Base-by-base conservation (phyloP, 2,797 vertebrate genomes). In the Anguilla obscura region DNA sequence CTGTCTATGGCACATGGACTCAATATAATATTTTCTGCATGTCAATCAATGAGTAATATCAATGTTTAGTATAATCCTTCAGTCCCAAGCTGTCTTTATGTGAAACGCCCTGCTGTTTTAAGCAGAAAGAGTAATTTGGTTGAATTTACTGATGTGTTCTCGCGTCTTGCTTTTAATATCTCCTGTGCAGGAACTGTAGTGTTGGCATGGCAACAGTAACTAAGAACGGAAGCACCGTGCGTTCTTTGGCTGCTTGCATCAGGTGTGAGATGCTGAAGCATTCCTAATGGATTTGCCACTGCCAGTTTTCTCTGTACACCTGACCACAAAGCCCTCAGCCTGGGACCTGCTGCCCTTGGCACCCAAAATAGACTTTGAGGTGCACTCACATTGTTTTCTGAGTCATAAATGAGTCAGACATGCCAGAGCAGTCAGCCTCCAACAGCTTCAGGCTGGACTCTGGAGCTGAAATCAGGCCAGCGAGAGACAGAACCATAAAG, bases 201-300 rank as follows among this genome's bases (percentile, higher is more conserved):
- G 91, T 92, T 92, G 85, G 90, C 89, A 90, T 80, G 88, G 88
- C 36, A 63, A 27, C 24, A 27, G 63, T 27, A 27, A 69, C 63
- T n/a, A 69, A 69, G n/a, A 0, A 69, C n/a, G 63, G n/a, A 69
- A 69, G n/a, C 63, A 10, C n/a, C 14, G 16, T 69, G 60, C 16
- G n/a, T 27, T 45, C 40, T 87, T 84, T 89, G 82, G 56, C 10
- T 33, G 58, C 33, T 85, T 27, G 30, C 30, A n/a, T 80, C 71
- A 71, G 79, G 69, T 85, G 82, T 74, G 33, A 88, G 88, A 71
- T 88, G 56, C 45, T n/a, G 48, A 90, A 16, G 36, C 71, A 9
- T 56, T 40, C 76, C 36, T 40, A 85, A 88, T 85, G 86, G 40
- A 3, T 69, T 45, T 54, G 33, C 56, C 86, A 87, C 80, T 87